Evolutionary conservation across 92 coral and sea anemone species (phyloP), one percentile per base, ranked within the genome.

Genomic region (Porites lobata): DNA sequence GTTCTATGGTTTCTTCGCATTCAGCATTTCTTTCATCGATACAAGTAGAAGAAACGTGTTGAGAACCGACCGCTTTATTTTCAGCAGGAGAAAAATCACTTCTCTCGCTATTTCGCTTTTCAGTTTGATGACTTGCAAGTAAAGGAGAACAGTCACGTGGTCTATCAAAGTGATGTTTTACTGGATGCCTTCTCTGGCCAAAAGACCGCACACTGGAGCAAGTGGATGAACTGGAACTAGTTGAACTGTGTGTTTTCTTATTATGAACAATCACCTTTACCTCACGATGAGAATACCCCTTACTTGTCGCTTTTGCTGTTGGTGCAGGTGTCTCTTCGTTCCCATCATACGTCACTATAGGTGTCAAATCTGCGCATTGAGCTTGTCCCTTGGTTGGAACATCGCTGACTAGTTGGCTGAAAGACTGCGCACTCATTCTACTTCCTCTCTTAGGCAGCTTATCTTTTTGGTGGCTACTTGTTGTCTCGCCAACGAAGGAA

Each of bases 201-300:
- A 50, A 12, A n/a, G 87, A 84, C 53, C 74, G 80, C 62, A 74
- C 74, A 53, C 87, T 75, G 13, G 87, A 84, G 68, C 24, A 54
- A 10, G 87, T 62, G 9, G 87, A 84, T 6, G 87, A 84, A 29
- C 87, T 75, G 0, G 87, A 84, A 66, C 87, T 84, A 43, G 47
- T 38, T 38, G 47, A 38, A 38, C 47, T 38, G 47, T 38, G 47
- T 38, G 47, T 5, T 38, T 80, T 74, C 43, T 63, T 73, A 52
- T 50, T 62, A n/a, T 74, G 87, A 62, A 84, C 80, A 63, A 84
- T 62, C 63, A 84, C 87, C 6, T 84, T 84, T 13, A 84, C 87
- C 24, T 84, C 80, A 51, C 87, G 64, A 53, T 84, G 81, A 8
- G 63, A 22, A 21, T 62, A 76, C 1, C 38, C 47, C 47, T 7